Evolutionary conservation across 2,113 vertebrate genomes (phyloP).

Genomic region (Microtus pennsylvanicus): DNA sequence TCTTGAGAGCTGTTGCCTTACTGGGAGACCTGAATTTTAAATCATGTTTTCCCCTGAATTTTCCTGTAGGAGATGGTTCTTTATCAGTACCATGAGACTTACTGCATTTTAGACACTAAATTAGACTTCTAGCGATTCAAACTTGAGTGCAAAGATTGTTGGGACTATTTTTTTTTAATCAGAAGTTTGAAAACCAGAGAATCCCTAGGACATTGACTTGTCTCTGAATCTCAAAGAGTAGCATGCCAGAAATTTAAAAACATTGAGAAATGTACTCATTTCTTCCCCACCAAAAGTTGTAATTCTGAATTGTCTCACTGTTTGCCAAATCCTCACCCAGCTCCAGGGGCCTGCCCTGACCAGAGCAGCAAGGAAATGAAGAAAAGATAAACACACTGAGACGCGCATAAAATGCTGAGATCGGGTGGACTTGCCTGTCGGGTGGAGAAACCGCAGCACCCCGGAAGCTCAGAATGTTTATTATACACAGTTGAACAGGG

Average conservation of each 20-base stretch:
- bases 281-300: background rate
- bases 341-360: background rate
- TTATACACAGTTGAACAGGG: background rate
- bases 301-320: background rate
- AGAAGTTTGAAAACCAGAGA: background rate
- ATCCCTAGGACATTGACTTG: background rate
- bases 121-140: background rate
- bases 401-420: background rate
- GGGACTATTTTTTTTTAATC: background rate
- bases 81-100: background rate
- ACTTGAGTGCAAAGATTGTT: background rate
- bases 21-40: background rate
- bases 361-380: background rate
- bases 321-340: background rate
- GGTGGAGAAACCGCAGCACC: background rate
- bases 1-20: background rate
- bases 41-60: background rate
- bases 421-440: background rate
- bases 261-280: background rate
- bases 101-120: background rate
- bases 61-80: background rate
- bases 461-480: background rate
- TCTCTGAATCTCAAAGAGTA: background rate
- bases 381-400: background rate
- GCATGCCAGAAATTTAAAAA: background rate